A percentile compares a stretch with the other conserved stretches of the same genome.
Evolutionary conservation across 2,888 invertebrate genomes (phyloP).

Genomic region (Alloplasta piceator): DNA sequence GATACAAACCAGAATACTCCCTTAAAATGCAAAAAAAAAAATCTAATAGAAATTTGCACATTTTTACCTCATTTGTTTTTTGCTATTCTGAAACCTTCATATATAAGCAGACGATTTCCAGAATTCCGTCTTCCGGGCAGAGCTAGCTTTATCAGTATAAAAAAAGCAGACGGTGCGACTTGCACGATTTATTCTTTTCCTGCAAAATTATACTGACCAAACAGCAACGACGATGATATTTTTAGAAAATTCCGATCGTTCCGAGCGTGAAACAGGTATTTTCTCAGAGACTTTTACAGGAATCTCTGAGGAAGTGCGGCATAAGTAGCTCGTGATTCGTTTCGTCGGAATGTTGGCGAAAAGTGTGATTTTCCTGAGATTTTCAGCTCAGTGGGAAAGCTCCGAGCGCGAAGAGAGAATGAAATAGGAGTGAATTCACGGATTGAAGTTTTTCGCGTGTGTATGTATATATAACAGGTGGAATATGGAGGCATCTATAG

Average conservation of each 20-base stretch:
- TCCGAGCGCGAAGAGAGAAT: constrained; percentile 27
- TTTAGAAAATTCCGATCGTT: background rate
- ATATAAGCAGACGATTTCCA: too few relatives aligned
- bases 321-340: constrained; percentile 25
- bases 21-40: too few relatives aligned
- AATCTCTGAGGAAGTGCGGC: background rate
- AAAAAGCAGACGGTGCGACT: too few relatives aligned
- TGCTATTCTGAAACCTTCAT: too few relatives aligned
- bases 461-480: too few relatives aligned
- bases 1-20: too few relatives aligned
- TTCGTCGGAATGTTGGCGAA: constrained; percentile 1
- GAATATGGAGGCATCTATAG: background rate
- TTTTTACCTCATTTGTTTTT: too few relatives aligned
- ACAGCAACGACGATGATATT: background rate
- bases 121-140: too few relatives aligned
- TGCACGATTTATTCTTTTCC: too few relatives aligned
- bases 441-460: constrained; percentile 51
- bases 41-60: too few relatives aligned
- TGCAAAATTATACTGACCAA: too few relatives aligned
- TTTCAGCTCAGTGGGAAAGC: constrained; percentile 27
- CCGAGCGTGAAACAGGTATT: constrained; percentile 10
- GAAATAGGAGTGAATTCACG: constrained; percentile 54
- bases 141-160: too few relatives aligned
- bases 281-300: background rate
- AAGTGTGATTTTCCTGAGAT: constrained; percentile 27